Percentiles rank a stretch among this genome's conserved stretches.
phyloP scores from a whole-genome alignment of 64 coral and sea anemone species.

The Actinia equina region DNA sequence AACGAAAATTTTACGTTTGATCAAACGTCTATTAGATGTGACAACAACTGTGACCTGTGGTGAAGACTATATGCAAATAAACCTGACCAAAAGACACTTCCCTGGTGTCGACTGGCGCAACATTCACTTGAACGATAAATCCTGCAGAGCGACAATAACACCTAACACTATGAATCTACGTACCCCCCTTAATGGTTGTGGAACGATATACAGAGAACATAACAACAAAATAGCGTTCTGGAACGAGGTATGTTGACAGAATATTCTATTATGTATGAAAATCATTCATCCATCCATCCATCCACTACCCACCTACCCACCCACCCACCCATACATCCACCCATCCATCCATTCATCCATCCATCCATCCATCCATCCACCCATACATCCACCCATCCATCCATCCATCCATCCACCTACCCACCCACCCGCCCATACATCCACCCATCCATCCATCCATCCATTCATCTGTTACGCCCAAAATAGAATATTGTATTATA shows the following conservation, averaged over 20 bases:
- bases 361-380: too few relatives aligned
- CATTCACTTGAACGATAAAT: neutral
- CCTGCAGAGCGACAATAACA: neutral
- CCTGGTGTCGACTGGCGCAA: neutral
- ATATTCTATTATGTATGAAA: neutral
- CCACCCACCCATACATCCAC: too few relatives aligned
- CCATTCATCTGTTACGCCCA: too few relatives aligned
- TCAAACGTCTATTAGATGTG: neutral
- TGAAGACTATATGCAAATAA: neutral
- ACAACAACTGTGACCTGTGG: neutral
- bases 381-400: too few relatives aligned
- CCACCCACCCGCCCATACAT: too few relatives aligned
- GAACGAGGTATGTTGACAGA: neutral
- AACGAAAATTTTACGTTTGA: too few relatives aligned
- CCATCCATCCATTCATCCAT: too few relatives aligned
- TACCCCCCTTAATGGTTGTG: neutral
- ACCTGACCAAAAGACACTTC: neutral
- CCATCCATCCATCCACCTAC: neutral
- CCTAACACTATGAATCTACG: neutral
- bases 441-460: too few relatives aligned
- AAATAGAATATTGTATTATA: too few relatives aligned
- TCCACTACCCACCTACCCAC: too few relatives aligned
- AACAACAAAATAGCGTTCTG: neutral
- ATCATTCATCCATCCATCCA: neutral
- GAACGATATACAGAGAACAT: neutral